Evolutionary conservation across 92 coral and sea anemone species (phyloP), one percentile per base, ranked within the genome.

Genomic region (Blastomussa wellsi): DNA sequence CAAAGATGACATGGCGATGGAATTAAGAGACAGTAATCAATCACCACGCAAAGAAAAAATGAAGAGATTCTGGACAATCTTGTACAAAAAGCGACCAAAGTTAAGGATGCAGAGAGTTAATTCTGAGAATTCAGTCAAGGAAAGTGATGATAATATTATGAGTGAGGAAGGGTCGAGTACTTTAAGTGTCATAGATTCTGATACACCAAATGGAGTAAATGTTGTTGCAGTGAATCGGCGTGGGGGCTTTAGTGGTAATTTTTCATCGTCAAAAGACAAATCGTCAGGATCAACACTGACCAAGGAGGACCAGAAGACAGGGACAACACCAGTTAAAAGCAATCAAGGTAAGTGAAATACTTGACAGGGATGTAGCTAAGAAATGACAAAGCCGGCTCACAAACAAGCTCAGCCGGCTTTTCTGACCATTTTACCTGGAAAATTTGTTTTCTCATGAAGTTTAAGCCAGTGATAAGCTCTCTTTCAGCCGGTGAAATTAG

Each of bases 1-100:
- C 65, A 89, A 92, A 80, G 98, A 94, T 75, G 98, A 94, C 80
- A 90, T 94, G 93, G 91, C 92, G 3, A 85, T 91, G 37, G 90
- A 86, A 4, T 35, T 89, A 24, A 59, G 57, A 10, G 89, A 47
- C 64, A 49, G 78, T 15, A 85, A 90, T 76, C 87, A 90, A 66
- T 88, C 78, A 14, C 92, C 98, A 5, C 94, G 90, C 15, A 92
- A 92, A 86, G 91, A 83, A 32, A 93, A 89, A 76, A 77, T 87
- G 32, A 79, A 88, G 26, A 72, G 98, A 49, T 84, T 92, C 81
- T 92, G 89, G 90, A 87, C 98, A 69, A 92, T 92, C 78, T 76
- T 94, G 57, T 86, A 85, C 38, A 92, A 93, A 73, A 94, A 90
- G 86, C 78, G 92, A 69, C 82, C 91, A 7, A 92, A 90, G 81